These are phyloP conservation scores for Panthera uncia DNA, from an alignment of 2,113 vertebrate genomes.

Conservation along the genomic window DNA sequence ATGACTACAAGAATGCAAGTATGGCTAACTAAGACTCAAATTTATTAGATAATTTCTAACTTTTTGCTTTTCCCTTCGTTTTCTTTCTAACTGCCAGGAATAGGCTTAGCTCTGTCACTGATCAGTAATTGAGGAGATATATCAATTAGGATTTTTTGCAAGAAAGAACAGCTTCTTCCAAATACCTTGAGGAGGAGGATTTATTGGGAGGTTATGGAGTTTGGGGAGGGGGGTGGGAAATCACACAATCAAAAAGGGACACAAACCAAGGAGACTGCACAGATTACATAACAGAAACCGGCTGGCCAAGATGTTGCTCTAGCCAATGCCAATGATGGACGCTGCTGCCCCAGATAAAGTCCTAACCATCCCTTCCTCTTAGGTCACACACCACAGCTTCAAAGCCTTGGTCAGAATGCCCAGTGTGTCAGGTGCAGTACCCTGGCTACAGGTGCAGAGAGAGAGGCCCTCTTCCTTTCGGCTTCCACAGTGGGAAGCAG, in stretches of 20 bases:
- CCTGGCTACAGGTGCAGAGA: neutral
- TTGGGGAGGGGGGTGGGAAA: neutral
- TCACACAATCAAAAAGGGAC: neutral
- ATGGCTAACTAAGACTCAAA: neutral
- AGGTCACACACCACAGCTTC: neutral
- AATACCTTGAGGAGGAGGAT: neutral
- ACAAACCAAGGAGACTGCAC: neutral
- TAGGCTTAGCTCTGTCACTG: neutral
- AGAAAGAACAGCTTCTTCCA: neutral
- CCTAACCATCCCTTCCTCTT: neutral
- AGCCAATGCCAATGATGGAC: neutral
- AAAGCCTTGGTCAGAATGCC: neutral
- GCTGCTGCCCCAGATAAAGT: neutral
- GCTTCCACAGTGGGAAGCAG: neutral
- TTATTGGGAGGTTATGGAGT: neutral
- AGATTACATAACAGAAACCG: neutral
- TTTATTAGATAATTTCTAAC: neutral
- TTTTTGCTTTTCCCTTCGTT: neutral
- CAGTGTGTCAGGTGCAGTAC: neutral
- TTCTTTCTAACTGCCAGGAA: conserved; percentile 20
- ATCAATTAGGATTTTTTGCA: neutral
- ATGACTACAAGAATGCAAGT: neutral
- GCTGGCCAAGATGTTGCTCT: fast-evolving
- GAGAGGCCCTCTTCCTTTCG: neutral
- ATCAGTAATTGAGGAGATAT: conserved; percentile 11